Percentiles rank a stretch among this genome's conserved stretches.
Conservation (phyloP, 2,113 vertebrate species). For the Orientallactaga bullata region DNA sequence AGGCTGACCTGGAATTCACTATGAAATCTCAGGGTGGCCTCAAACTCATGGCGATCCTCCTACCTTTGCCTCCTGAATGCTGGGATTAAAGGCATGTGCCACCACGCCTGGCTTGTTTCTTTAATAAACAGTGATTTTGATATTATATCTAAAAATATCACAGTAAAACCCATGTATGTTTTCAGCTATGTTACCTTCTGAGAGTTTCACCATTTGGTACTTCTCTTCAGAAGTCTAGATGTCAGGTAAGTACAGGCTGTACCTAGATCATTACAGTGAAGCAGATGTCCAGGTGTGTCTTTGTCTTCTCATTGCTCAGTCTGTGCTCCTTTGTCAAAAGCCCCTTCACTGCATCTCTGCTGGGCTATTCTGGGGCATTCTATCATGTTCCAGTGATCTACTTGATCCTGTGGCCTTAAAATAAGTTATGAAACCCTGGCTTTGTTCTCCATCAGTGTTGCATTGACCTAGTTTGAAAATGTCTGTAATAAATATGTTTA, state of each 20-base stretch:
- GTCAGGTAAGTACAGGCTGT: background rate
- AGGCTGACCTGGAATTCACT: no score
- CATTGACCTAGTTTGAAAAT: background rate
- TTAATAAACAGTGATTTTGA: background rate
- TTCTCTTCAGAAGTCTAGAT: background rate
- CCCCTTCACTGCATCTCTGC: background rate
- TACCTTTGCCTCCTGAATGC: no score
- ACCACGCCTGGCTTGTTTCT: no score
- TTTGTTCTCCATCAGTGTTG: background rate
- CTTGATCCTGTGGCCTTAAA: background rate
- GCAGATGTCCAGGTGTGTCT: no score
- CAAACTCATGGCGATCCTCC: no score
- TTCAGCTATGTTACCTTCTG: background rate
- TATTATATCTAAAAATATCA: background rate
- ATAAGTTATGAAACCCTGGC: background rate
- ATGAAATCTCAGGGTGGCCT: no score
- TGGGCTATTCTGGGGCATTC: background rate
- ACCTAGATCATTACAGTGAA: no score
- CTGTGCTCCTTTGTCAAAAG: background rate
- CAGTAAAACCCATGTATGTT: background rate
- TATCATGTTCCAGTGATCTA: background rate
- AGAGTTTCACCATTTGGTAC: background rate
- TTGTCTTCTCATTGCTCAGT: background rate
- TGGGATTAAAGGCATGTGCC: no score
- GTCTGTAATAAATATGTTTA: background rate